Percentiles rank a stretch among this genome's conserved stretches.
Evolutionary conservation across 2,888 invertebrate genomes (phyloP).

Genomic region (Seira ritae): DNA sequence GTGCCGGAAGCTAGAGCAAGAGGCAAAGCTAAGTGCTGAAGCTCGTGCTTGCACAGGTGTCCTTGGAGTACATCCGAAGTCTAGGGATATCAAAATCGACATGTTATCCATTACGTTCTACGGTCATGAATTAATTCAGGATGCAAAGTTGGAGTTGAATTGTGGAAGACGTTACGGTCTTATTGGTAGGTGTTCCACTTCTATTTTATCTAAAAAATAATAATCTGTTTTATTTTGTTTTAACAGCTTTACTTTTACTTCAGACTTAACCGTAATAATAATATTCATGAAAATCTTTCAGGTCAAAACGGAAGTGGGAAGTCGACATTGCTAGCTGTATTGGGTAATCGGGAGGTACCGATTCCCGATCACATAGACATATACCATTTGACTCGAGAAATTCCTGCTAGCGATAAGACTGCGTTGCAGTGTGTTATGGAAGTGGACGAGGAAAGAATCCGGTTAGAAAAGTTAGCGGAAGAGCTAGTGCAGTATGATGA

Average conservation of each 20-base stretch:
- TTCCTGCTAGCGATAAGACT: conserved; percentile 98
- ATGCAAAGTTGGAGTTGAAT: conserved; percentile 97
- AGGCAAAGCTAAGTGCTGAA: conserved; percentile 94
- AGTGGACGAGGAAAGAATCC: conserved; percentile 94
- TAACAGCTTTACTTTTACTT: too few species aligned
- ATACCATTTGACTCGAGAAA: conserved; percentile 97
- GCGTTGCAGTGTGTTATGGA: conserved; percentile 98
- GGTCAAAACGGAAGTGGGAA: conserved; percentile 81
- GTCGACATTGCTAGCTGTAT: conserved; percentile 92
- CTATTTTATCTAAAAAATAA: too few species aligned
- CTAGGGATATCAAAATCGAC: conserved; percentile 96
- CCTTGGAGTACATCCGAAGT: conserved; percentile 94
- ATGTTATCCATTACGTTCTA: conserved; percentile 98
- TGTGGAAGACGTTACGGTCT: conserved; percentile 97
- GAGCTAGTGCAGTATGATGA: conserved; percentile 89
- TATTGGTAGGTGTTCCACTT: conserved; percentile 85
- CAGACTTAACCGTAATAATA: background rate
- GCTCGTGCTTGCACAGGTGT: conserved; percentile 96
- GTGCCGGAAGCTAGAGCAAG: conserved; percentile 90
- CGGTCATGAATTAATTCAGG: conserved; percentile 95
- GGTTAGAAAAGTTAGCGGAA: conserved; percentile 94
- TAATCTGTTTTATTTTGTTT: background rate
- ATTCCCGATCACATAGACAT: conserved; percentile 98
- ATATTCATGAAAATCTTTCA: conserved; percentile 15
- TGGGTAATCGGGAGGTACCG: conserved; percentile 90